Percentiles rank a stretch among this genome's conserved stretches.
phyloP scores from a whole-genome alignment of 2,888 invertebrate species.

The Sipha maydis region DNA sequence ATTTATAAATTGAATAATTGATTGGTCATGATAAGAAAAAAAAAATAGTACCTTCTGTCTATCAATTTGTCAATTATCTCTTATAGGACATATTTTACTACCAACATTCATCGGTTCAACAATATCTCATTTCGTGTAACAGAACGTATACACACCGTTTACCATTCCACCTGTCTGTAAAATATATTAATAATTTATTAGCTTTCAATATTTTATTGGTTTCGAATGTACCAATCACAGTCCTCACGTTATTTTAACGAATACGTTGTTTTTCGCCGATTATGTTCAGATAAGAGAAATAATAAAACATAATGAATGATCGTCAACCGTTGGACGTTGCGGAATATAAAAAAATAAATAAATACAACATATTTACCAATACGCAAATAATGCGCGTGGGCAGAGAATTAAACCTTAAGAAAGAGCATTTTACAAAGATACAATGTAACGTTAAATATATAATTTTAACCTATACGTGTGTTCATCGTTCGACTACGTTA shows the following conservation, averaged over 20 bases:
- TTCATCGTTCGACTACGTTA: too few species aligned
- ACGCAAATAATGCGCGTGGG: too few species aligned
- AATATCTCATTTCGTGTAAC: background rate
- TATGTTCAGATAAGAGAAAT: background rate
- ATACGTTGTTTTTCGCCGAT: background rate
- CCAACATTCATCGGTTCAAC: background rate
- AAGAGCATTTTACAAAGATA: too few species aligned
- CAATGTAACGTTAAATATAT: too few species aligned
- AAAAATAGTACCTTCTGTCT: background rate
- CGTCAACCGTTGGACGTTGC: background rate
- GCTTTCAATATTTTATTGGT: conserved; percentile 11
- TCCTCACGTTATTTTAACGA: background rate
- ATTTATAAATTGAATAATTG: conserved; percentile 12
- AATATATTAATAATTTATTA: conserved; percentile 1
- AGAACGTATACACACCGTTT: background rate
- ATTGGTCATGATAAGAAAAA: background rate
- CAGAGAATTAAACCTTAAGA: too few species aligned
- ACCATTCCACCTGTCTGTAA: background rate
- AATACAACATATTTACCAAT: too few species aligned
- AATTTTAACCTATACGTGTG: too few species aligned
- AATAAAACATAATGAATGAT: background rate
- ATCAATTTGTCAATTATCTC: conserved; percentile 9
- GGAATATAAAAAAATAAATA: too few species aligned
- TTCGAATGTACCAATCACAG: background rate
- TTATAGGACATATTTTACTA: background rate